Evolutionary conservation across 2,113 vertebrate species (phyloP), one percentile per base, ranked within the genome.

Genomic region (Cavia porcellus): DNA sequence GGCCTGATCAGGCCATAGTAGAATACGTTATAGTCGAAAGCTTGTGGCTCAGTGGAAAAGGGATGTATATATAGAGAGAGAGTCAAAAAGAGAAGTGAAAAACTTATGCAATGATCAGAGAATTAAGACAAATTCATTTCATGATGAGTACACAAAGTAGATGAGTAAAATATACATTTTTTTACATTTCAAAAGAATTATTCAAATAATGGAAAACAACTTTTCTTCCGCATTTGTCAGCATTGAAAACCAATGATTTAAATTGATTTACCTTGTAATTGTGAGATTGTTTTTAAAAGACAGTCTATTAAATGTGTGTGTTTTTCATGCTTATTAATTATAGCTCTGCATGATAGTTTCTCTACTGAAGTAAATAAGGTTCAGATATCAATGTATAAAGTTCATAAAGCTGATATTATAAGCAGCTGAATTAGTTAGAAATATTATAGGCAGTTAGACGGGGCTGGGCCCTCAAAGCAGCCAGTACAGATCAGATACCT

Each of bases 1-100:
- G 10, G 4, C 12, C 52, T 55, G 55, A 55, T 55, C 7, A 55
- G 55, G 55, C 13, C 55, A 55, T 14, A 55, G 55, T 55, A 55
- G 8, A 59, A 72, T n/a, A 3, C 19, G 30, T 93, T 96, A 88
- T 86, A 95, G 94, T 84, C 62, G 90, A 88, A 92, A 88, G 32
- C 9, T 15, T 86, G 7, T 68, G 17, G 61, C 20, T 87, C 32
- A 4, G 15, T 57, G 12, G 12, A 8, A 50, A 62, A 66, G 13
- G 1, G 7, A 72, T 8, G 57, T 57, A 6, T n/a, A 82, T 25
- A 57, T 57, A 57, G 2, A 57, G 15, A 57, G 15, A 82, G 61
- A 11, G 38, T 25, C 47, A 61, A 30, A 92, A 92, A 42, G 0
- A 35, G 8, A 91, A 90, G 1, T 47, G 7, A 8, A 52, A 61